A percentile compares a stretch with the other conserved stretches of the same genome.
phyloP scores from a whole-genome alignment of 1,140 invertebrate species.

The Diplogasteroides magnus region DNA sequence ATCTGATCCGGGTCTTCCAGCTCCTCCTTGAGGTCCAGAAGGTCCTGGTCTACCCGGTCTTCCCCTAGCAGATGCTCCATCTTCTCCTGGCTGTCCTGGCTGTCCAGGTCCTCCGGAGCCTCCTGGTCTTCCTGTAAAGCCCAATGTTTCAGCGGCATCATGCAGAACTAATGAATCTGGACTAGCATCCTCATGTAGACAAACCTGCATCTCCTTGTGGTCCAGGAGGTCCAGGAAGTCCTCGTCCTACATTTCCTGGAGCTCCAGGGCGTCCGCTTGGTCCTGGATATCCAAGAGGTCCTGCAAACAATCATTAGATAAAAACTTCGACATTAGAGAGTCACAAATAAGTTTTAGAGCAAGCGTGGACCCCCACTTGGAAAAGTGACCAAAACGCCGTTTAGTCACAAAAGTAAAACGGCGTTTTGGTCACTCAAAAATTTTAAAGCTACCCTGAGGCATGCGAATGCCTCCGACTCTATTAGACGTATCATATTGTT shows the following conservation, averaged over 20 bases:
- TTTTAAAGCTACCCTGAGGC: too few species aligned
- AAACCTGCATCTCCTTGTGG: not conserved
- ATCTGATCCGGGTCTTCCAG: slow-evolving; percentile 14
- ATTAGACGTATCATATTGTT: too few species aligned
- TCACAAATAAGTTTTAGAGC: too few species aligned
- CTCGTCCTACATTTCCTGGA: not conserved
- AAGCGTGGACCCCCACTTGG: too few species aligned
- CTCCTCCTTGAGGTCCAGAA: slow-evolving; percentile 15
- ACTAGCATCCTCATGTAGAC: not conserved
- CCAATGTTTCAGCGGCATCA: too few species aligned
- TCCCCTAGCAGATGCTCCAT: slow-evolving; percentile 10
- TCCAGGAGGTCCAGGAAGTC: not conserved
- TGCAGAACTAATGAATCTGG: not conserved
- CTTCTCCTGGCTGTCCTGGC: slow-evolving; percentile 13
- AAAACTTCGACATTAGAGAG: too few species aligned
- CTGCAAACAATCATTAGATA: too few species aligned
- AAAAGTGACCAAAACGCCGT: too few species aligned
- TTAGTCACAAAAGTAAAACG: too few species aligned
- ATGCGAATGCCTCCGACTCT: too few species aligned
- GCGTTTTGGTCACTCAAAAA: too few species aligned
- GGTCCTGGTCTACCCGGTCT: slow-evolving; percentile 15
- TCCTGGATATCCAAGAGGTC: not conserved
- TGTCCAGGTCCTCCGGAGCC: slow-evolving; percentile 14
- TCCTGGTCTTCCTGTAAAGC: slow-evolving; percentile 16
- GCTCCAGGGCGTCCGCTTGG: not conserved